Base-by-base conservation (phyloP, 2,113 vertebrate species). In the Petromus typicus region DNA sequence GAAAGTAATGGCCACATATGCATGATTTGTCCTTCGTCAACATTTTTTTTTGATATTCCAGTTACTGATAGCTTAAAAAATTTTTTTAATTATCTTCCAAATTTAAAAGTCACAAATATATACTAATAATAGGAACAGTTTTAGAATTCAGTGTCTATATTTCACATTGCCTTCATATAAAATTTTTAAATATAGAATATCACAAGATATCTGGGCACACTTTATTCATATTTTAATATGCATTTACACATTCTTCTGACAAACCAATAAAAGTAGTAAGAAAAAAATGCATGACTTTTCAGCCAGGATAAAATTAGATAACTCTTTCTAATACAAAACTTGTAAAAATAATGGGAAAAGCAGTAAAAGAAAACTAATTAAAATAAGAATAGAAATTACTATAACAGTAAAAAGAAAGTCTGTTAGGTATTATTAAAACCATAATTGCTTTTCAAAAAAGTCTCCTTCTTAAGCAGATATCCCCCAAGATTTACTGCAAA, bases 11-110 rank as follows among this genome's bases (percentile, higher is more conserved):
- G 86, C 34, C 88, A 67, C n/a, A 40, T 66, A 30, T 10, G 13
- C 66, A n/a, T 84, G n/a, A 61, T 94, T 40, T 89, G 86, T 94
- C 93, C 54, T 84, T 67, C 89, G 32, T 61, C 18, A 81, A 73
- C 54, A 7, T 91, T 16, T 30, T 56, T n/a, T 79, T 95, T 95
- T 3, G 8, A 66, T 83, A 78, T 37, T 8, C 14, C 18, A 93
- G 85, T 30, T 80, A 25, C 7, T 76, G 85, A 56, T 64, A 40
- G 5, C 6, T 54, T 82, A 37, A 73, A 56, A 18, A 59, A n/a
- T n/a, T n/a, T n/a, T n/a, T n/a, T n/a, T n/a, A n/a, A n/a, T n/a
- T n/a, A n/a, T 32, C 57, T 78, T 6, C n/a, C 5, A 48, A 40
- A 66, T 83, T 83, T 34, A 78, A 94, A 88, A 63, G 67, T 79